These are phyloP conservation scores for Gymnocypris eckloni DNA, from an alignment of 2,797 vertebrate genomes.

Conservation along the genomic window DNA sequence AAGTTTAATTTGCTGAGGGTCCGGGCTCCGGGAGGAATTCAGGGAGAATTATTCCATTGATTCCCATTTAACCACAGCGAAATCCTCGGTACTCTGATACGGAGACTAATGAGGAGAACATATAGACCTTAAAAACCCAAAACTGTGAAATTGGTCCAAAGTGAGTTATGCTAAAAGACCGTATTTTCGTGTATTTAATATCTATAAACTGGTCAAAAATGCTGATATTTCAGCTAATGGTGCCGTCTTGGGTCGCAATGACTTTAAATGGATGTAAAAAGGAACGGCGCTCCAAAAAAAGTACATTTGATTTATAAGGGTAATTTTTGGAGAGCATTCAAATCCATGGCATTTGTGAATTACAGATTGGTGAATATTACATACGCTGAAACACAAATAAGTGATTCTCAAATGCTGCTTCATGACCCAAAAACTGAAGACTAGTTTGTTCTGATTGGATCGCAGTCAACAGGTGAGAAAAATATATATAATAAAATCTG, in stretches of 20 bases:
- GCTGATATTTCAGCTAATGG: slow-evolving; percentile 21
- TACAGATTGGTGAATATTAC: neutral
- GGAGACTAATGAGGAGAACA: slow-evolving; percentile 77
- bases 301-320: neutral
- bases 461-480: neutral
- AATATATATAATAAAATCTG: neutral
- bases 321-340: neutral
- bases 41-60: slow-evolving; percentile 81
- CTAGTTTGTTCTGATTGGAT: neutral
- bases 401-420: neutral
- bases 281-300: neutral
- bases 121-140: slow-evolving; percentile 68
- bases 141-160: slow-evolving; percentile 46
- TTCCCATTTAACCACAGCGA: slow-evolving; percentile 77
- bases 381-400: neutral
- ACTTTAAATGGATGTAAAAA: slow-evolving; percentile 47
- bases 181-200: slow-evolving; percentile 33
- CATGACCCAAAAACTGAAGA: neutral
- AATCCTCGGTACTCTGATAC: slow-evolving; percentile 73
- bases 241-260: slow-evolving; percentile 40
- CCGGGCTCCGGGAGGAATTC: slow-evolving; percentile 77
- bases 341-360: neutral
- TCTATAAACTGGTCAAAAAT: slow-evolving; percentile 44
- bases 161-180: slow-evolving; percentile 46
- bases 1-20: slow-evolving; percentile 81